Evolutionary conservation across 2,888 invertebrate genomes (phyloP).

Genomic region (Cosmopolites sordidus): DNA sequence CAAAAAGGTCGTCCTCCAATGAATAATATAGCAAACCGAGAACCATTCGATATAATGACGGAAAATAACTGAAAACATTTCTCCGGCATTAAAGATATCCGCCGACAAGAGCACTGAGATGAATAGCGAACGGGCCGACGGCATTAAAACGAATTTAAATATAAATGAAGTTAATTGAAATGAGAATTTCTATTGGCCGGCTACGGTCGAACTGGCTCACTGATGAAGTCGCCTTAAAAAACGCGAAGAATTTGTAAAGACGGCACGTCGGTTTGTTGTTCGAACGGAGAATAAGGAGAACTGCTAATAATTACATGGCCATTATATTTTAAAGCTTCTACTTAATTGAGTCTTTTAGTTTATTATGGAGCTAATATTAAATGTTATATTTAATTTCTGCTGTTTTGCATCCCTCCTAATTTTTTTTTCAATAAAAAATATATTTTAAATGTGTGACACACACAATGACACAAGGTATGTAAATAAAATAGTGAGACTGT

Average conservation of each 20-base stretch:
- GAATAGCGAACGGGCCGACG: background rate
- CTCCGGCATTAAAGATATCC: background rate
- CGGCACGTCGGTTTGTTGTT: background rate
- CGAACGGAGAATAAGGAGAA: background rate
- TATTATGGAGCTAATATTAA: no score
- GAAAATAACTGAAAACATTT: background rate
- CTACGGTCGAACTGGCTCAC: background rate
- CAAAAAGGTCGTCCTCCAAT: no score
- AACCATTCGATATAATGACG: background rate
- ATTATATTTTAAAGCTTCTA: no score
- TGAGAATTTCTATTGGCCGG: constrained; percentile 9
- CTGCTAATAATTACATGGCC: no score
- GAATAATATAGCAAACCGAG: no score
- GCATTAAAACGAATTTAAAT: constrained; percentile 19
- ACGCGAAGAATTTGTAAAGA: background rate
- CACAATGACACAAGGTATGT: no score
- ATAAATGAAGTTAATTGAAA: constrained; percentile 22
- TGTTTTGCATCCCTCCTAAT: no score
- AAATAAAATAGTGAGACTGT: no score
- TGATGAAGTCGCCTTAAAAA: background rate
- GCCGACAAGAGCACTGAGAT: background rate
- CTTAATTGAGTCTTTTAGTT: no score
- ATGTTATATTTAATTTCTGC: no score
- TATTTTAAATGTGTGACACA: no score
- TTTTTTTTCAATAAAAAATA: no score